A percentile compares a stretch with the other conserved stretches of the same genome.
These are phyloP conservation scores for Coptodon bakossiorum DNA, from an alignment of 2,113 vertebrate species.

Conservation along the genomic window DNA sequence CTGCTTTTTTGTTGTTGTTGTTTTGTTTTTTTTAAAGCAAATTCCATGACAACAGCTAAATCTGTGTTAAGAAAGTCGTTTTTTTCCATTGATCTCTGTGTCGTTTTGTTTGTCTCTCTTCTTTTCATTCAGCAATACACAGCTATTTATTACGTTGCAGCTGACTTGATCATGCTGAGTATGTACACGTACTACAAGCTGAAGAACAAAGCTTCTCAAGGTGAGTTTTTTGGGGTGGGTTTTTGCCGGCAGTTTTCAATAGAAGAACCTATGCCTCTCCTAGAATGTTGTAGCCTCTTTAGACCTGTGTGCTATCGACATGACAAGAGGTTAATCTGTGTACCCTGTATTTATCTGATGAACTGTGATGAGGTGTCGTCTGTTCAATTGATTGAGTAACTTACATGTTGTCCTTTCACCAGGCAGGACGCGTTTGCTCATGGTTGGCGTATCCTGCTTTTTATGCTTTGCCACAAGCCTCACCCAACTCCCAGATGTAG, in stretches of 20 bases:
- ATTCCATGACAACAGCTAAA: neutral
- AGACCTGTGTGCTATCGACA: neutral
- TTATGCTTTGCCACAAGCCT: slow-evolving; percentile 58
- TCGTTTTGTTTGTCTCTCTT: neutral
- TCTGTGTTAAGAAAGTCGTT: neutral
- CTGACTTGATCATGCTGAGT: slow-evolving; percentile 82
- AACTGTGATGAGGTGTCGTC: neutral
- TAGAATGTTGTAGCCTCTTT: neutral
- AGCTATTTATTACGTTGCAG: slow-evolving; percentile 85
- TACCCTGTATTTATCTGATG: neutral
- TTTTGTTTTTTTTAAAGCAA: neutral
- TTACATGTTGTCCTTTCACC: neutral
- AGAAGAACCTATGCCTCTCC: neutral
- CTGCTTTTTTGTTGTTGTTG: neutral
- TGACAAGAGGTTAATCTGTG: neutral
- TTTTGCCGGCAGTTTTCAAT: neutral
- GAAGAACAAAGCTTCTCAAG: slow-evolving; percentile 59
- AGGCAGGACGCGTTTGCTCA: slow-evolving; percentile 60
- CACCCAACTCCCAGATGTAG: neutral
- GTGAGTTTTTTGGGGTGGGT: neutral
- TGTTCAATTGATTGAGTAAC: neutral
- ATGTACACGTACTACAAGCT: slow-evolving; percentile 84
- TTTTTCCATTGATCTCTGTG: neutral
- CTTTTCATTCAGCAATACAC: slow-evolving; percentile 80
- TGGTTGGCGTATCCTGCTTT: slow-evolving; percentile 61